phyloP scores from a whole-genome alignment of 2,888 invertebrate species.

The Merodon equestris region DNA sequence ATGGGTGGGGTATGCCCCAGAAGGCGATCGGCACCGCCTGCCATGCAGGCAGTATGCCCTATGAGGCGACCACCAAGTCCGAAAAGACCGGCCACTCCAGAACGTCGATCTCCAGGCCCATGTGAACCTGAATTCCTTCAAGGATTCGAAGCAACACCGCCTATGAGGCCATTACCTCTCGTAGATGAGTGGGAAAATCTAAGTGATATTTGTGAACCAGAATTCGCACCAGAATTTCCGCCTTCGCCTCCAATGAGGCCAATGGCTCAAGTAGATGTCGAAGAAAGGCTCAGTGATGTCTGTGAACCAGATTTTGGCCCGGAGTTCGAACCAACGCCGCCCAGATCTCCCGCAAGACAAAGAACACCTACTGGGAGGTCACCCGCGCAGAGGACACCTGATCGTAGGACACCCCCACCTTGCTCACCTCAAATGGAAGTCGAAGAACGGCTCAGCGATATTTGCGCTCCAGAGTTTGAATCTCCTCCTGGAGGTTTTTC shows the following conservation, averaged over 20 bases:
- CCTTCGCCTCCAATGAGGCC: background rate
- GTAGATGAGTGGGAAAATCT: constrained; percentile 1
- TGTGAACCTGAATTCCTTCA: background rate
- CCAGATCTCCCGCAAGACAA: background rate
- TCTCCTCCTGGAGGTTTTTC: constrained; percentile 9
- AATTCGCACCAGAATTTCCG: constrained; percentile 6
- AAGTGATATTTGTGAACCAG: constrained; percentile 11
- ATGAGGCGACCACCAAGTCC: no score
- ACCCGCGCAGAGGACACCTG: background rate
- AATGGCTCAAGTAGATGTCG: background rate
- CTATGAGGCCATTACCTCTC: background rate
- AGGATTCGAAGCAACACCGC: background rate
- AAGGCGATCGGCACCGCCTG: no score
- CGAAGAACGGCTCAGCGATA: constrained; percentile 20
- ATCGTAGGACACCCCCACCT: background rate
- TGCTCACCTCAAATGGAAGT: background rate
- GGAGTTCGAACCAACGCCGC: no score
- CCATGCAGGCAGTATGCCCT: no score
- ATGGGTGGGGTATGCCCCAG: no score
- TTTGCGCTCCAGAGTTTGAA: constrained; percentile 18
- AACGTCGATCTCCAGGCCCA: no score
- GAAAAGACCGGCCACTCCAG: no score
- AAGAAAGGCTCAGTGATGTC: background rate
- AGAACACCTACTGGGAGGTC: background rate
- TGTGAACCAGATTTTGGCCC: background rate